Percentiles rank a stretch among this genome's conserved stretches.
Evolutionary conservation across 2,113 vertebrate genomes (phyloP).

Genomic region (Percina caprodes): DNA sequence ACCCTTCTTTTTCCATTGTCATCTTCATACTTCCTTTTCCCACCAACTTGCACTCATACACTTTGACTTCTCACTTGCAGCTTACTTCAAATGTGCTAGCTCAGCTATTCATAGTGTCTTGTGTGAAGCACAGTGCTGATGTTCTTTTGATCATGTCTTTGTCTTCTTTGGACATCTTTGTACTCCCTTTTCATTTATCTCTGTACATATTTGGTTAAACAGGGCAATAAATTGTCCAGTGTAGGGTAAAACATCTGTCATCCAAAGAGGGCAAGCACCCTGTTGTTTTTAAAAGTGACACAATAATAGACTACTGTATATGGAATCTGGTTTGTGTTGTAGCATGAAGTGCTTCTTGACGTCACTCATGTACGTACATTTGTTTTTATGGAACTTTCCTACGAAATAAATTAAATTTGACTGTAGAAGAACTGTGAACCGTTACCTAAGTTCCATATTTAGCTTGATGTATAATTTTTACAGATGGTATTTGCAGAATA

Average conservation of each 20-base stretch:
- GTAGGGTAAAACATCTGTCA: conserved; percentile 22
- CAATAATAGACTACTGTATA: conserved; percentile 19
- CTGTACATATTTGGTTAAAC: conserved; percentile 47
- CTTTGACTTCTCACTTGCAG: conserved; percentile 58
- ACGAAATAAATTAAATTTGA: conserved; percentile 54
- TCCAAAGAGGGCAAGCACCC: conserved; percentile 70
- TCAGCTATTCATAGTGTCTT: conserved; percentile 30
- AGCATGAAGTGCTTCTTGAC: conserved; percentile 78
- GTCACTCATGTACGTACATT: conserved; percentile 54
- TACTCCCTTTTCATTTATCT: conserved; percentile 18
- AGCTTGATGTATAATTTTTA: conserved; percentile 85
- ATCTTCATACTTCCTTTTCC: conserved; percentile 17
- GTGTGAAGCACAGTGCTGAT: conserved; percentile 48
- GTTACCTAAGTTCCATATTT: conserved; percentile 75
- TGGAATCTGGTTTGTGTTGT: conserved; percentile 70
- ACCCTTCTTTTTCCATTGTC: conserved; percentile 8
- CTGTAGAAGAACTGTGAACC: conserved; percentile 78
- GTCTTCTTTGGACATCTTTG: conserved; percentile 21
- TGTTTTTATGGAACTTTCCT: conserved; percentile 78
- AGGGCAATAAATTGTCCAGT: conserved; percentile 9
- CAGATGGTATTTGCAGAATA: conserved; percentile 85
- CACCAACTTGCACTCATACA: conserved; percentile 49
- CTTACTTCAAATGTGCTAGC: conserved; percentile 43
- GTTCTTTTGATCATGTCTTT: conserved; percentile 3
- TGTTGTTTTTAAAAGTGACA: conserved; percentile 40